These are phyloP conservation scores for Epinephelus coioides DNA, from an alignment of 2,797 vertebrate species.

Conservation along the genomic window DNA sequence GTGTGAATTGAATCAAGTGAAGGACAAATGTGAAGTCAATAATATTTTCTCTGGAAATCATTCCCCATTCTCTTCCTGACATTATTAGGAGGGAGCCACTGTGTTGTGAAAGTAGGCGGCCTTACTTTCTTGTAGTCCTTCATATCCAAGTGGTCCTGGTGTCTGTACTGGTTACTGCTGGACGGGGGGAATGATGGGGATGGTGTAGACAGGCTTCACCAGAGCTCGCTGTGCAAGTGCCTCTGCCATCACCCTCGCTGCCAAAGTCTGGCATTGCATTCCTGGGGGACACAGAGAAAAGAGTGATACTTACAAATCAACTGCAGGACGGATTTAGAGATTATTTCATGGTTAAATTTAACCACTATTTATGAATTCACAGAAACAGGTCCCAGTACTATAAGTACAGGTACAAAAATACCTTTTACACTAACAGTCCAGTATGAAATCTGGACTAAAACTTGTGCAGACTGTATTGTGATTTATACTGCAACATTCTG, in stretches of 20 bases:
- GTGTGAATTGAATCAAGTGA: constrained; percentile 26
- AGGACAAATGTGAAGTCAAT: constrained; percentile 43
- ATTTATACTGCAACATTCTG: constrained; percentile 3
- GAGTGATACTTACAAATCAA: background rate
- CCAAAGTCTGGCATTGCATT: constrained; percentile 94
- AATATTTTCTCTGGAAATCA: constrained; percentile 26
- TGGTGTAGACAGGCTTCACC: constrained; percentile 95
- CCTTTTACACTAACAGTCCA: background rate
- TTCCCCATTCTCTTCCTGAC: background rate
- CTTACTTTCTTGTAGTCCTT: constrained; percentile 95
- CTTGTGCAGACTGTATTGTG: background rate
- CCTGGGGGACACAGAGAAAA: constrained; percentile 74
- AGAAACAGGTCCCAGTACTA: background rate
- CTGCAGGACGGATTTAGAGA: background rate
- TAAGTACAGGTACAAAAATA: too few species aligned
- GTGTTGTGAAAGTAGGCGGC: background rate
- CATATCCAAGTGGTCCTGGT: constrained; percentile 95
- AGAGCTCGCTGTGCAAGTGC: constrained; percentile 94
- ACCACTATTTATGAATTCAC: background rate
- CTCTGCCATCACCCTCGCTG: constrained; percentile 96
- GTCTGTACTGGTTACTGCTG: constrained; percentile 93
- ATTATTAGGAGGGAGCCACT: background rate
- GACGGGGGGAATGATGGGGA: constrained; percentile 94
- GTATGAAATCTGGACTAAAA: background rate
- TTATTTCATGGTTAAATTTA: background rate